Percentiles rank a stretch among this genome's conserved stretches.
phyloP scores from a whole-genome alignment of 2,797 vertebrate species.

The Crenuchus spilurus region DNA sequence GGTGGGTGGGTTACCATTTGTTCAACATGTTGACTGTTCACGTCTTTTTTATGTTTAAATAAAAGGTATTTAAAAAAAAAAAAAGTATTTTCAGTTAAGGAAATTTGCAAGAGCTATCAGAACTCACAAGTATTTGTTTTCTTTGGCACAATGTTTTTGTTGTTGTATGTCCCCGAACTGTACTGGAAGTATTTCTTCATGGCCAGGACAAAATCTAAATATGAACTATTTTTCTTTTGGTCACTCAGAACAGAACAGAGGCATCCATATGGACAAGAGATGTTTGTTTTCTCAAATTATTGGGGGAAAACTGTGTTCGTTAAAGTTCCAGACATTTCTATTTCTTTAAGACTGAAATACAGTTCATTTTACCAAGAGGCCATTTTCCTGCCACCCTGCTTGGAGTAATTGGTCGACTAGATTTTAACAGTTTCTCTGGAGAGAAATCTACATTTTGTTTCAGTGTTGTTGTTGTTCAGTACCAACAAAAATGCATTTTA shows the following conservation, averaged over 20 bases:
- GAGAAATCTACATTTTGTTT: slow-evolving; percentile 45
- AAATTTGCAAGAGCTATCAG: slow-evolving; percentile 22
- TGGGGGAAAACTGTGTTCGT: background rate
- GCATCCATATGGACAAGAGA: background rate
- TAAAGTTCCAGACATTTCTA: slow-evolving; percentile 8
- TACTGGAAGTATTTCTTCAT: background rate
- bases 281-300: background rate
- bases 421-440: slow-evolving; percentile 34
- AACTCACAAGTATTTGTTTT: background rate
- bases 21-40: slow-evolving; percentile 2
- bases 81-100: slow-evolving; percentile 34
- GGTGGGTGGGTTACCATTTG: background rate
- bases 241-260: slow-evolving; percentile 4
- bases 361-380: slow-evolving; percentile 13
- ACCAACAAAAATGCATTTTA: slow-evolving; percentile 45
- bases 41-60: slow-evolving; percentile 39
- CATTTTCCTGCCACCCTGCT: slow-evolving; percentile 18
- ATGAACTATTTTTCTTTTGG: background rate
- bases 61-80: slow-evolving; percentile 47
- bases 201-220: background rate
- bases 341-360: background rate
- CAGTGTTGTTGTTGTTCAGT: slow-evolving; percentile 48
- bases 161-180: slow-evolving; percentile 3
- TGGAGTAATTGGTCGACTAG: slow-evolving; percentile 34
- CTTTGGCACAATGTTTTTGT: slow-evolving; percentile 18